Percentiles rank a stretch among this genome's conserved stretches.
These are phyloP conservation scores for Pissodes strobi DNA, from an alignment of 1,140 invertebrate genomes.

Conservation along the genomic window DNA sequence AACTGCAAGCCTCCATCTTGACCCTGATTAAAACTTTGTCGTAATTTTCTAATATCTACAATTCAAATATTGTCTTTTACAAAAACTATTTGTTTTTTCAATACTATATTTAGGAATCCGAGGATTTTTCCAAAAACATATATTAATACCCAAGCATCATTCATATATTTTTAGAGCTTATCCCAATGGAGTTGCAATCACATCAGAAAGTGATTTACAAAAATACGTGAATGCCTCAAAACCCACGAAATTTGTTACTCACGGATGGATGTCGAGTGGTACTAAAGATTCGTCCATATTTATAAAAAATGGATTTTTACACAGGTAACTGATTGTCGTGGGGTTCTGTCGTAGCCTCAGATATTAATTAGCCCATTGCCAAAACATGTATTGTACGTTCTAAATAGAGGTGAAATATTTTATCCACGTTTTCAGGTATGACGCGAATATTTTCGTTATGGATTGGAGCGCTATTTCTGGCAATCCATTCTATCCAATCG, in stretches of 20 bases:
- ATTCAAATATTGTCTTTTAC: too few species aligned
- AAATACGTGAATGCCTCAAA: constrained; percentile 62
- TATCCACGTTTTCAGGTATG: constrained; percentile 49
- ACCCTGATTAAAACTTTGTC: too few species aligned
- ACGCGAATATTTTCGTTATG: constrained; percentile 70
- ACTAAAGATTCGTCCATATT: constrained; percentile 49
- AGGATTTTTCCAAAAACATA: too few species aligned
- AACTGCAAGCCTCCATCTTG: too few species aligned
- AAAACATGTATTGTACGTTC: neutral
- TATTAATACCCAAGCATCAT: too few species aligned
- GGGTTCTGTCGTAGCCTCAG: too few species aligned
- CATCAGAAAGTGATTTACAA: constrained; percentile 11
- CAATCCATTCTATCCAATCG: constrained; percentile 68
- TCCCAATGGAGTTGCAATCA: constrained; percentile 31
- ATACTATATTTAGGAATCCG: too few species aligned
- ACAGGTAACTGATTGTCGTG: too few species aligned
- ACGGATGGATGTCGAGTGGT: constrained; percentile 72
- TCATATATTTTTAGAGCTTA: constrained; percentile 33
- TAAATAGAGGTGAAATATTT: neutral
- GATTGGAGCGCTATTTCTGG: constrained; percentile 65
- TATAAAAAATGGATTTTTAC: constrained; percentile 60
- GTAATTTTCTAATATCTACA: too few species aligned
- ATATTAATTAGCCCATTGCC: too few species aligned
- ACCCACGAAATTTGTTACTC: constrained; percentile 69
- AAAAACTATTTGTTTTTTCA: too few species aligned